Percentiles rank a stretch among this genome's conserved stretches.
phyloP scores from a whole-genome alignment of 2,888 invertebrate species.

The Ditylenchus weischeri region DNA sequence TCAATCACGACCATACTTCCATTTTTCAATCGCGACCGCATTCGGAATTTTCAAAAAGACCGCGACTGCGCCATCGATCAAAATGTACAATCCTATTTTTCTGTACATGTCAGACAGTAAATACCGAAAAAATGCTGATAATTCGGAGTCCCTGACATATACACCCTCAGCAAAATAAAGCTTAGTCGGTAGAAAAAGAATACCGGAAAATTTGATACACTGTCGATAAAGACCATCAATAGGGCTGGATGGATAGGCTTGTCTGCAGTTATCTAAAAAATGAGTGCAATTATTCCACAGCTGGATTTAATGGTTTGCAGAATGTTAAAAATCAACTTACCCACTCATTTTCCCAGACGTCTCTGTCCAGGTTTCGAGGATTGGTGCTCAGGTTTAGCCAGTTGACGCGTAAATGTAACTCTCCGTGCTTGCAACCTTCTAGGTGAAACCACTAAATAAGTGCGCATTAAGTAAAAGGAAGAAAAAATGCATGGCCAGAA shows the following conservation, averaged over 20 bases:
- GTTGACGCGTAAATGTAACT: conserved; percentile 80
- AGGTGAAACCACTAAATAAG: conserved; percentile 80
- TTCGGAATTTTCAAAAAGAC: no score
- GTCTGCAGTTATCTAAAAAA: conserved; percentile 30
- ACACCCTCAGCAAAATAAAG: no score
- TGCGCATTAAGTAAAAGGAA: not conserved
- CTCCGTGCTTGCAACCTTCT: conserved; percentile 90
- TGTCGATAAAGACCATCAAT: conserved; percentile 83
- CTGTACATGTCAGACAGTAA: no score
- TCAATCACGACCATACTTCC: no score
- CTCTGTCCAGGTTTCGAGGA: conserved; percentile 35
- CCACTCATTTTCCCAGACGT: conserved; percentile 46
- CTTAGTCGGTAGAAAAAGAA: conserved; percentile 58
- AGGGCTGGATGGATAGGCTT: conserved; percentile 61
- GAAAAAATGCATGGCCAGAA: not conserved
- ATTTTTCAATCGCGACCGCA: no score
- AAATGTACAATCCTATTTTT: no score
- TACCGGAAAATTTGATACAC: conserved; percentile 85
- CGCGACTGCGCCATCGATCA: no score
- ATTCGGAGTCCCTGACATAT: no score
- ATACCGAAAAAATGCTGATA: no score
- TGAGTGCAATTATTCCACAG: not conserved
- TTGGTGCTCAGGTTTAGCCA: conserved; percentile 78
- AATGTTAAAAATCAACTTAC: no score
- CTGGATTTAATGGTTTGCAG: no score